Percentiles rank a stretch among this genome's conserved stretches.
phyloP scores from a whole-genome alignment of 1,140 invertebrate species.

The Drosophila willistoni region DNA sequence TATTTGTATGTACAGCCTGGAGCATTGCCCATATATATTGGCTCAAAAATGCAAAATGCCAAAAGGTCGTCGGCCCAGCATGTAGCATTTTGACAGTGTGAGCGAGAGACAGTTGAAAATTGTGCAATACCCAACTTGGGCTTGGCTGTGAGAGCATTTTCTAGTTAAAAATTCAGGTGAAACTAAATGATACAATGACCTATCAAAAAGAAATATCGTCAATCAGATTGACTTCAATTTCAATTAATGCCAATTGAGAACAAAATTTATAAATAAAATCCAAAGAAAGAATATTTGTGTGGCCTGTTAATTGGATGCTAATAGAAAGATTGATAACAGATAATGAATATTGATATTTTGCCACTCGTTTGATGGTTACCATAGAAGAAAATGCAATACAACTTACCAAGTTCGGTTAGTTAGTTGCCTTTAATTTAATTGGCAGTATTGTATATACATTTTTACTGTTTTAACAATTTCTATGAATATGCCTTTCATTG shows the following conservation, averaged over 20 bases:
- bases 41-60: conserved; percentile 64
- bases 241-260: conserved; percentile 4
- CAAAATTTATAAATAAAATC: neutral
- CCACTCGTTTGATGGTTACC: no score
- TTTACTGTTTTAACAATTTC: no score
- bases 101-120: conserved; percentile 27
- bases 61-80: conserved; percentile 73
- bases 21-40: conserved; percentile 50
- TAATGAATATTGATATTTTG: no score
- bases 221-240: neutral
- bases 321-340: no score
- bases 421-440: no score
- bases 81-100: conserved; percentile 50
- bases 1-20: conserved; percentile 35
- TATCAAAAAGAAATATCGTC: neutral
- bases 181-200: neutral
- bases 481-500: neutral
- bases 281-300: neutral
- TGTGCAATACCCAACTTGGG: conserved; percentile 39
- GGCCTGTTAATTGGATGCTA: no score
- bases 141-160: conserved; percentile 6
- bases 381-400: no score
- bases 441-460: no score
- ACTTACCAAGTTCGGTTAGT: no score
- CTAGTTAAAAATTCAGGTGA: conserved; percentile 1